Conservation (phyloP, 2,888 invertebrate species). For the Lochmaea crataegi region DNA sequence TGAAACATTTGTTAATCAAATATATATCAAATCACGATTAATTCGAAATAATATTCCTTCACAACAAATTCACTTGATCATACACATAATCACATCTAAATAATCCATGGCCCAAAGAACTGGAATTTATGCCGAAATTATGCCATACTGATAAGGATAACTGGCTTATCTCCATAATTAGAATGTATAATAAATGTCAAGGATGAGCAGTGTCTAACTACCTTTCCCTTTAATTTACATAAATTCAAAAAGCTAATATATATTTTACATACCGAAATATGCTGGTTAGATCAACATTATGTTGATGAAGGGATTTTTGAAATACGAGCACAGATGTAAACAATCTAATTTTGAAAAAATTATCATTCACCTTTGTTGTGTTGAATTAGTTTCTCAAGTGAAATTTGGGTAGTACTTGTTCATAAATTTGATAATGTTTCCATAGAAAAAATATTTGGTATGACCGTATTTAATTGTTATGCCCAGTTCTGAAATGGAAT, state of each 20-base stretch:
- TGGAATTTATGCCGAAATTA: slow-evolving; percentile 35
- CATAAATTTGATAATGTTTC: no score
- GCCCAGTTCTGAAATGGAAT: no score
- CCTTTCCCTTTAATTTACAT: slow-evolving; percentile 23
- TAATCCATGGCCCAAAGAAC: slow-evolving; percentile 10
- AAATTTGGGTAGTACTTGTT: no score
- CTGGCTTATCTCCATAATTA: slow-evolving; percentile 40
- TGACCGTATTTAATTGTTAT: no score
- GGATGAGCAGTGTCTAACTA: slow-evolving; percentile 29
- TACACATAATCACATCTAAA: slow-evolving; percentile 13
- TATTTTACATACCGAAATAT: slow-evolving; percentile 20
- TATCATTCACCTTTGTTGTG: neutral
- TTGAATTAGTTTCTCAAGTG: no score
- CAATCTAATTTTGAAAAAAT: neutral
- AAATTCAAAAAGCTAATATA: slow-evolving; percentile 26
- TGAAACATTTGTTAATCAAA: neutral
- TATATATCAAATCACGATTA: neutral
- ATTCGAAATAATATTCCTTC: neutral
- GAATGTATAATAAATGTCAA: slow-evolving; percentile 34
- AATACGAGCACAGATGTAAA: neutral
- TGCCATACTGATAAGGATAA: slow-evolving; percentile 40
- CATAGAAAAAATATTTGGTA: no score
- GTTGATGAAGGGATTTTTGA: neutral
- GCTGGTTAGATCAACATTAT: slow-evolving; percentile 3
- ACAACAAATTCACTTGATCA: neutral